A percentile compares a stretch with the other conserved stretches of the same genome.
Evolutionary conservation across 2,113 vertebrate genomes (phyloP).

Genomic region (Silurus glanis): DNA sequence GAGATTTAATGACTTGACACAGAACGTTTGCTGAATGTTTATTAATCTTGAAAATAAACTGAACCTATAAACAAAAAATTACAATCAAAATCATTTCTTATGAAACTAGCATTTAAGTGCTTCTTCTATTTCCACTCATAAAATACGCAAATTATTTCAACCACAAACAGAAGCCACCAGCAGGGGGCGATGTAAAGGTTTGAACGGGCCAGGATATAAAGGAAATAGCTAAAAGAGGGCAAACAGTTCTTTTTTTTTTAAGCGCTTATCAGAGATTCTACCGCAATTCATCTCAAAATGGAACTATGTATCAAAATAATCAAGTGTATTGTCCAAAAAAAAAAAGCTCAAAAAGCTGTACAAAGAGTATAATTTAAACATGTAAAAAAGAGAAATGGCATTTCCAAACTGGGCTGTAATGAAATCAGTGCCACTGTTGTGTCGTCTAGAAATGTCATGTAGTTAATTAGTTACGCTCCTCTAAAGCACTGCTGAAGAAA

Average conservation of each 20-base stretch:
- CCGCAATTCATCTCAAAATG: neutral
- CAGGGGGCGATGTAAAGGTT: neutral
- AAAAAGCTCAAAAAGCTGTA: neutral
- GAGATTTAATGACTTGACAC: neutral
- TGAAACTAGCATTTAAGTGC: neutral
- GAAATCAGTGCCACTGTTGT: neutral
- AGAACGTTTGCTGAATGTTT: neutral
- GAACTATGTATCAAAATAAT: too few relatives aligned
- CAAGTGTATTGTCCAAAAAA: neutral
- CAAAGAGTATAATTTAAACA: neutral
- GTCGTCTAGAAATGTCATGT: slow-evolving; percentile 24
- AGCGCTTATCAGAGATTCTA: neutral
- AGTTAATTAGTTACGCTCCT: slow-evolving; percentile 9
- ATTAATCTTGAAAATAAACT: neutral
- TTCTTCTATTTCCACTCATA: neutral
- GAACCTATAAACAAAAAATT: neutral
- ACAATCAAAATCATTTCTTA: neutral
- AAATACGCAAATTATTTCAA: neutral
- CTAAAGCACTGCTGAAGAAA: neutral
- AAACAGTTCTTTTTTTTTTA: too few relatives aligned
- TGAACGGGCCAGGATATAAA: neutral
- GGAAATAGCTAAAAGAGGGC: neutral
- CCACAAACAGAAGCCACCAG: neutral
- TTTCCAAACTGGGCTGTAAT: neutral
- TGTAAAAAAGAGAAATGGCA: neutral